Evolutionary conservation across 37 sponge, comb jelly and placozoan genomes (phyloP), one percentile per base, ranked within the genome.

Genomic region (Mnemiopsis leidyi): DNA sequence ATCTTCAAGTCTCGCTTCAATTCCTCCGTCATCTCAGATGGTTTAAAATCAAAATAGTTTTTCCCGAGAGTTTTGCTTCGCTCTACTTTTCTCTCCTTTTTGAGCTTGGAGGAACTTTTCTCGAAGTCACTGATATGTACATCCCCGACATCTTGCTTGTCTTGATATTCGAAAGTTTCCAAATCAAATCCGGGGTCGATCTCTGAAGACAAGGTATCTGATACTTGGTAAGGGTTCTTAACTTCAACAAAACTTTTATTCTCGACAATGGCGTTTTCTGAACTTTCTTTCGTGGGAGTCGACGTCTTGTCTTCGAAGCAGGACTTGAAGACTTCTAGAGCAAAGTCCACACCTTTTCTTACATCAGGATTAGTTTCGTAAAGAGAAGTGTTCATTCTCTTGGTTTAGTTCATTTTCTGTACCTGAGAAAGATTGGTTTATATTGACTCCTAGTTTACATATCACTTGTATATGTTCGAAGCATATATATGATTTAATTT

Each of bases 21-120:
- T 37, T 85, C 90, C 25, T 85, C 90, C 39, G 90, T 85, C 90
- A 85, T 85, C 48, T 85, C 90, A 3, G 90, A 85, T 1, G 90
- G 90, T 29, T 85, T 85, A 61, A 85, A 85, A 85, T 85, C 90
- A 85, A 85, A 85, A 18, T 40, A 85, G 29, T 85, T 38, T 33
- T 85, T 85, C 9, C 90, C 90, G 26, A 85, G 61, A 23, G 90
- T 85, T 40, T 85, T 85, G 24, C 61, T 40, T 3, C 90, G 90
- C 23, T 85, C 90, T 0, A 38, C 1, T 26, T 39, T 85, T 18
- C 90, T 38, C 23, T 85, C 90, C 39, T 40, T 38, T 21, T 39
- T 85, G 0, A 28, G 23, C 90, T 40, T 38, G 23, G 61, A 36
- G 16, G 24, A 35, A 38, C 29, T 40, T 85, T 85, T 85, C 61